These are phyloP conservation scores for Silurus glanis DNA, from an alignment of 2,113 vertebrate genomes.

Conservation along the genomic window DNA sequence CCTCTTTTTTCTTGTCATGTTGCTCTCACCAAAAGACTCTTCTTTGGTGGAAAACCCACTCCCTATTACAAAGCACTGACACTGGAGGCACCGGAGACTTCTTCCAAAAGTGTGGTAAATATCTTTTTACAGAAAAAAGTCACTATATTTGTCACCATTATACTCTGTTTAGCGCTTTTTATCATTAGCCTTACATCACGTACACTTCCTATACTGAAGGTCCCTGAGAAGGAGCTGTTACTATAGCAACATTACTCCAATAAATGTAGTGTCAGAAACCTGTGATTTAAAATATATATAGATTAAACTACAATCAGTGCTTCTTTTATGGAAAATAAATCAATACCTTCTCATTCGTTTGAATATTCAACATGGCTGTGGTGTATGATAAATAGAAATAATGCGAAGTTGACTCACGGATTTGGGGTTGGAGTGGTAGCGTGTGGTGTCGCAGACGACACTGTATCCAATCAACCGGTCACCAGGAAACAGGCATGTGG, in stretches of 20 bases:
- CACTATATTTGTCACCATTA: not conserved
- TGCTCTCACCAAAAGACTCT: not conserved
- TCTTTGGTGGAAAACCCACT: not conserved
- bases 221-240: not conserved
- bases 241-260: not conserved
- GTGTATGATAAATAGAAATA: not conserved
- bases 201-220: not conserved
- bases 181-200: not conserved
- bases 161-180: not conserved
- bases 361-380: not conserved
- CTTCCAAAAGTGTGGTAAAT: not conserved
- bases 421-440: constrained; percentile 78
- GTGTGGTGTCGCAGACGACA: constrained; percentile 83
- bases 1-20: not conserved
- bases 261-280: not conserved
- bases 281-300: not conserved
- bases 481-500: constrained; percentile 88
- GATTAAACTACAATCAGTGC: not conserved
- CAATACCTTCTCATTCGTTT: not conserved
- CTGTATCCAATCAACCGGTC: constrained; percentile 86
- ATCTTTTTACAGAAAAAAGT: not conserved
- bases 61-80: not conserved
- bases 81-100: not conserved
- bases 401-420: constrained; percentile 73
- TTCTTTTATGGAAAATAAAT: not conserved